A percentile compares a stretch with the other conserved stretches of the same genome.
Evolutionary conservation across 35 echinoderm and acorn worm genomes (phyloP).

Genomic region (Lytechinus variegatus): DNA sequence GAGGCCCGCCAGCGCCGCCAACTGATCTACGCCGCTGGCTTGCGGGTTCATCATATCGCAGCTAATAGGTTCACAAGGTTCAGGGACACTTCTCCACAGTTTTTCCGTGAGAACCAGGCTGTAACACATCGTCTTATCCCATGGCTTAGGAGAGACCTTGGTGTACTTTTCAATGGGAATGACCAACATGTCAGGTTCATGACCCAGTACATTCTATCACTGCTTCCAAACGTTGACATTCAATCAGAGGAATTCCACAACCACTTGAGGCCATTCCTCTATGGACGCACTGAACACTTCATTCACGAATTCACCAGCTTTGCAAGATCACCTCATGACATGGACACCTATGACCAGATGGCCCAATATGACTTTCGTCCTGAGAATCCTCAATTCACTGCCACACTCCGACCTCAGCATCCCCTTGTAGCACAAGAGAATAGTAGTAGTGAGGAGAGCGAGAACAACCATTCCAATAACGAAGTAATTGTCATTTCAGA

Average conservation of each 20-base stretch:
- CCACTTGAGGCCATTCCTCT: slow-evolving; percentile 86
- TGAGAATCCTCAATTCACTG: not conserved
- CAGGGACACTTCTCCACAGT: slow-evolving; percentile 81
- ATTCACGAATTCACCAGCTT: slow-evolving; percentile 92
- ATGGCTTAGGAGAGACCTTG: slow-evolving; percentile 83
- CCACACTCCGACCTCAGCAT: slow-evolving; percentile 34
- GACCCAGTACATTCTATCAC: slow-evolving; percentile 91
- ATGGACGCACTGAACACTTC: slow-evolving; percentile 88
- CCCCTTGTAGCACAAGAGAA: slow-evolving; percentile 41
- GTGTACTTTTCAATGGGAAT: slow-evolving; percentile 79
- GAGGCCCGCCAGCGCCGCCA: slow-evolving; percentile 67
- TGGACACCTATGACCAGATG: slow-evolving; percentile 83
- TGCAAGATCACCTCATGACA: slow-evolving; percentile 87
- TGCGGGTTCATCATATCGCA: slow-evolving; percentile 67
- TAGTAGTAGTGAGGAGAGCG: slow-evolving; percentile 34
- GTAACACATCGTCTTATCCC: slow-evolving; percentile 86
- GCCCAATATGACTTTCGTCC: slow-evolving; percentile 77
- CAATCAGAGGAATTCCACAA: slow-evolving; percentile 90
- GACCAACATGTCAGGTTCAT: slow-evolving; percentile 86
- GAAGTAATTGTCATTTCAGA: slow-evolving; percentile 47
- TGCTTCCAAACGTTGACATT: slow-evolving; percentile 86
- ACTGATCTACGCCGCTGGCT: slow-evolving; percentile 80
- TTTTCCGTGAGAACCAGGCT: slow-evolving; percentile 85
- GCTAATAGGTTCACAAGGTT: slow-evolving; percentile 69
- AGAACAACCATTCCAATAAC: slow-evolving; percentile 14